phyloP scores from a whole-genome alignment of 2,888 invertebrate genomes.

The Agonopterix subpropinquella region DNA sequence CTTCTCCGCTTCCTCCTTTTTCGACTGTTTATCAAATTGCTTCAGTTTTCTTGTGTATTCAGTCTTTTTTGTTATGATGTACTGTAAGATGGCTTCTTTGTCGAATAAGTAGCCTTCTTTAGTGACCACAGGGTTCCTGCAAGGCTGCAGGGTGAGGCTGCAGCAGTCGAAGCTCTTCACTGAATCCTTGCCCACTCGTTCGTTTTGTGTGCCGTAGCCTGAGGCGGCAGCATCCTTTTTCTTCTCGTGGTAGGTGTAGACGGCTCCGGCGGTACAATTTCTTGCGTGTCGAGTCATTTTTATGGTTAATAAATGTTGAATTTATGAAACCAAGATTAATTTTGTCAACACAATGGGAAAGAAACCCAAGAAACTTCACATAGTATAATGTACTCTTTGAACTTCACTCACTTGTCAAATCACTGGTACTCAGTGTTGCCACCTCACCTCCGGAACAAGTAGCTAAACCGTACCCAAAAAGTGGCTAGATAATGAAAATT shows the following conservation, averaged over 20 bases:
- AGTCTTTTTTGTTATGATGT: conserved; percentile 94
- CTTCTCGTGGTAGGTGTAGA: conserved; percentile 98
- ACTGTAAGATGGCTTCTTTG: conserved; percentile 96
- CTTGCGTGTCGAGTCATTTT: conserved; percentile 96
- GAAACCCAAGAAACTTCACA: too few species aligned
- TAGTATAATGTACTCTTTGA: too few species aligned
- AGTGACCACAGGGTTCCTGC: conserved; percentile 90
- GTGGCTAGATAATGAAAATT: too few species aligned
- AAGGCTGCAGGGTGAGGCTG: conserved; percentile 96
- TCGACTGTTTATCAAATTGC: conserved; percentile 92
- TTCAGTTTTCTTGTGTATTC: conserved; percentile 93
- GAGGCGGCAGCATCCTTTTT: conserved; percentile 96
- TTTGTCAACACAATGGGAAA: background rate
- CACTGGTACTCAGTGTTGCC: too few species aligned
- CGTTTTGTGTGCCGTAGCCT: conserved; percentile 92
- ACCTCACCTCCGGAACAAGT: too few species aligned
- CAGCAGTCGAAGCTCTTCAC: conserved; percentile 97
- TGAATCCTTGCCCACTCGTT: conserved; percentile 95
- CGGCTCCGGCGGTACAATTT: conserved; percentile 98
- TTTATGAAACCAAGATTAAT: conserved; percentile 1
- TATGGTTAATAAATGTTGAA: background rate
- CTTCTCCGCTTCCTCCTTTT: conserved; percentile 82
- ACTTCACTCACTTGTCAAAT: too few species aligned
- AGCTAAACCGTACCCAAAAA: too few species aligned
- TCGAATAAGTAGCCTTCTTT: conserved; percentile 95